phyloP scores from a whole-genome alignment of 2,888 invertebrate genomes.

The Drosophila kokeensis region DNA sequence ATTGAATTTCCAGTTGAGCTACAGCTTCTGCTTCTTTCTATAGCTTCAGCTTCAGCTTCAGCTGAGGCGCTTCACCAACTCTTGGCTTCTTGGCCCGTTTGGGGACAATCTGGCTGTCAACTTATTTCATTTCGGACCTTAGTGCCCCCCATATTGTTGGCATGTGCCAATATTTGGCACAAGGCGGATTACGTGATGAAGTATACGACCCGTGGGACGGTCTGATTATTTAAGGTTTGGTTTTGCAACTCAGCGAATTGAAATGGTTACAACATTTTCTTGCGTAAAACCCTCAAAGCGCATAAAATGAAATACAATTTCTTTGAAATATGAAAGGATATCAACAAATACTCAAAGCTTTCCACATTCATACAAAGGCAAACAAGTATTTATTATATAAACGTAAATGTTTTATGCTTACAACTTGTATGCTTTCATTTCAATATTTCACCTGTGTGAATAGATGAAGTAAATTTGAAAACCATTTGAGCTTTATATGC shows the following conservation, averaged over 20 bases:
- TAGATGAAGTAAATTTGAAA: not conserved
- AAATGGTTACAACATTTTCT: slow-evolving; percentile 1
- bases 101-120: slow-evolving; percentile 61
- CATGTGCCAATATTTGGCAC: slow-evolving; percentile 26
- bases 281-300: not conserved
- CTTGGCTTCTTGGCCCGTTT: slow-evolving; percentile 7
- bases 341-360: not conserved
- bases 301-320: not conserved
- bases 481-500: not conserved
- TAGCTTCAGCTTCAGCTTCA: not conserved
- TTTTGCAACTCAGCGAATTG: slow-evolving; percentile 23
- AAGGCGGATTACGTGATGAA: slow-evolving; percentile 39
- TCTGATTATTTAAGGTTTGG: slow-evolving; percentile 34
- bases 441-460: not conserved
- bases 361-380: not conserved
- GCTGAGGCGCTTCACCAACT: slow-evolving; percentile 9
- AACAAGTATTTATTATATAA: not conserved
- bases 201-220: slow-evolving; percentile 40
- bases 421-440: not conserved
- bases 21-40: slow-evolving; percentile 12
- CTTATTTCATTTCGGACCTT: slow-evolving; percentile 67
- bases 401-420: not conserved
- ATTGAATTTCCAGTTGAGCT: slow-evolving; percentile 73
- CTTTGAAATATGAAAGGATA: not conserved
- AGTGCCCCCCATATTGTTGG: slow-evolving; percentile 45